These are phyloP conservation scores for Peromyscus aztecus DNA, from an alignment of 2,797 vertebrate genomes.

Conservation along the genomic window DNA sequence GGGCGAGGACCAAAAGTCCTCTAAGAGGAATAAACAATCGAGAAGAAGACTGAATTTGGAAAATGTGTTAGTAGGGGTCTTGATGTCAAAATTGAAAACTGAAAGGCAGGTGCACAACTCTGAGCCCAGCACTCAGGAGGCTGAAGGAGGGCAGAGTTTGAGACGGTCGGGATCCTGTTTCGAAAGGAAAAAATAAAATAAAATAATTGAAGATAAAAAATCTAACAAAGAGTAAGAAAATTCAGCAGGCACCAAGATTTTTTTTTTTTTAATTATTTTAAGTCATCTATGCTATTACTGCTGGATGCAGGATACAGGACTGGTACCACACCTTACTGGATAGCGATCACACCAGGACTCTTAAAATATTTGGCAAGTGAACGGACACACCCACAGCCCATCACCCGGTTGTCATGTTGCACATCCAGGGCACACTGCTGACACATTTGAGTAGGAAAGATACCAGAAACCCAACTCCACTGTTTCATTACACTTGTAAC, in stretches of 20 bases:
- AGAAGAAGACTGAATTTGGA: background rate
- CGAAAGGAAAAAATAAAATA: background rate
- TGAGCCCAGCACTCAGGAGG: background rate
- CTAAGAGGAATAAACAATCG: background rate
- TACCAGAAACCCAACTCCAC: background rate
- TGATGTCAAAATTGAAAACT: slow-evolving; percentile 20
- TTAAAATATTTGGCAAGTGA: background rate
- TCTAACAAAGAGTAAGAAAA: background rate
- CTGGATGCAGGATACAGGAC: background rate
- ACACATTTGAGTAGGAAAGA: background rate
- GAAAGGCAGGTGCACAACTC: background rate
- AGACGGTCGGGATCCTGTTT: background rate
- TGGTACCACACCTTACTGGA: background rate
- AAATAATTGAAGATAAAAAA: background rate
- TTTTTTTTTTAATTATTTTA: too few species aligned
- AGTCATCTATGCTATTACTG: background rate
- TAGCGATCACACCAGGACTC: background rate
- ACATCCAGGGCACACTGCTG: background rate
- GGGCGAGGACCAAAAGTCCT: background rate
- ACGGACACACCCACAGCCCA: background rate
- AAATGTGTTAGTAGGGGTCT: background rate
- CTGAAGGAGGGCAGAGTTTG: background rate
- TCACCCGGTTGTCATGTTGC: fast-evolving
- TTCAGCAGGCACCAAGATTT: background rate
- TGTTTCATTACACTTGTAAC: background rate